Evolutionary conservation across 92 coral and sea anemone genomes (phyloP).

Genomic region (Paramuricea clavata): DNA sequence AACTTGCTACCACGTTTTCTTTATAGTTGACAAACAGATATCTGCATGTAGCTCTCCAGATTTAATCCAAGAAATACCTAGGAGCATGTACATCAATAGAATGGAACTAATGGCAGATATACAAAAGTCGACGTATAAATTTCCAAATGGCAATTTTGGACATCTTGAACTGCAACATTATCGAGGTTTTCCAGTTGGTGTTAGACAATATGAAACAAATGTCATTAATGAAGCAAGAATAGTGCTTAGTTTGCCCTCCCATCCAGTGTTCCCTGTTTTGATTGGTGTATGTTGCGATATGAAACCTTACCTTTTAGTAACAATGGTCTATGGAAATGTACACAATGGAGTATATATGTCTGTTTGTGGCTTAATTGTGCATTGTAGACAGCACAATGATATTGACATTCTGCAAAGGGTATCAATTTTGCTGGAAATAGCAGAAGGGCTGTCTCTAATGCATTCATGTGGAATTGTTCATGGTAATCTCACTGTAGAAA

Average conservation of each 20-base stretch:
- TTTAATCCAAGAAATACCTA: too few relatives aligned
- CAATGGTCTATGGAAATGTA: background rate
- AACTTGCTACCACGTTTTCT: too few relatives aligned
- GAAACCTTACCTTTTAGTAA: background rate
- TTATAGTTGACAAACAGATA: too few relatives aligned
- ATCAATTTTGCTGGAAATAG: conserved; percentile 11
- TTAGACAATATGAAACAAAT: background rate
- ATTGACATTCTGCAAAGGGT: background rate
- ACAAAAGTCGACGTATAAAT: too few relatives aligned
- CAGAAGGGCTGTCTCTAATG: conserved; percentile 1
- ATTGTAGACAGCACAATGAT: background rate
- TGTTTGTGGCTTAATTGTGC: background rate
- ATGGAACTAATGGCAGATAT: too few relatives aligned
- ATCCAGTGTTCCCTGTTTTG: background rate
- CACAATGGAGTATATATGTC: background rate
- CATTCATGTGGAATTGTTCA: conserved; percentile 18
- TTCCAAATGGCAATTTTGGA: too few relatives aligned
- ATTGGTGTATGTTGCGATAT: background rate
- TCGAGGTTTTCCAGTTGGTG: too few relatives aligned
- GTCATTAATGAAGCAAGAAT: background rate
- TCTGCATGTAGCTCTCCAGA: too few relatives aligned
- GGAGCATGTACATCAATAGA: too few relatives aligned
- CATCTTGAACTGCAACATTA: too few relatives aligned
- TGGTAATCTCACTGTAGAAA: background rate
- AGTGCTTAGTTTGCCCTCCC: background rate